Base-by-base conservation (phyloP, 2,888 invertebrate species). In the Lissonota sp. region DNA sequence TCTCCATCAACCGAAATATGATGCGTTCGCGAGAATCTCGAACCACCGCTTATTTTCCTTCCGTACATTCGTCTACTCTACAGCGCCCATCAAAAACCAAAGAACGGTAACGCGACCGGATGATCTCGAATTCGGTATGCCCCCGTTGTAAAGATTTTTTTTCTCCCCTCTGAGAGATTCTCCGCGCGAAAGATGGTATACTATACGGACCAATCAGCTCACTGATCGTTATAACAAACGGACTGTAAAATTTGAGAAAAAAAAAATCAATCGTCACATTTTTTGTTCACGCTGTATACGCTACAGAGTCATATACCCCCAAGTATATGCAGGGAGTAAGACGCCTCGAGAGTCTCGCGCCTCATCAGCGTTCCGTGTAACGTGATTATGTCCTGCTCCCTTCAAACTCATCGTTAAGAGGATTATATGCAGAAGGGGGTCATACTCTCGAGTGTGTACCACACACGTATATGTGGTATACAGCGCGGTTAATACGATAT, bases 1-100 rank as follows among this genome's bases (percentile, higher is more conserved):
- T 80, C 81, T 83, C 76, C 80, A 82, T 83, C 82, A 83, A 80
- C 62, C 46, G 75, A 67, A 64, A 12, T 37, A 26, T 3, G 26
- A n/a, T 3, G 26, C 26, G 26, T 26, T 26, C 1, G 26, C 26
- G 26, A 26, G 26, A 26, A 26, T 26, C 26, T 26, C 26, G 26
- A 26, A 3, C 26, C 26, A 10, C 57, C 8, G 7, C 37, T 55
- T 14, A 73, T 51, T 51, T 49, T 62, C 10, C 6, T 46, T 14
- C n/a, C 16, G 12, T 70, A 14, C 51, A 44, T n/a, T 12, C 26
- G 26, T 3, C 1, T 26, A 26, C 46, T 42, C 8, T 80, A 80
- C 80, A 80, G 80, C 51, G 5, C 16, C 60, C 4, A n/a, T 12
- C 76, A 76, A 75, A 64, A 71, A 44, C 2, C 4, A 37, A 4